Evolutionary conservation across 64 coral and sea anemone genomes (phyloP), one percentile per base, ranked within the genome.

Genomic region (Astreopora myriophthalma): DNA sequence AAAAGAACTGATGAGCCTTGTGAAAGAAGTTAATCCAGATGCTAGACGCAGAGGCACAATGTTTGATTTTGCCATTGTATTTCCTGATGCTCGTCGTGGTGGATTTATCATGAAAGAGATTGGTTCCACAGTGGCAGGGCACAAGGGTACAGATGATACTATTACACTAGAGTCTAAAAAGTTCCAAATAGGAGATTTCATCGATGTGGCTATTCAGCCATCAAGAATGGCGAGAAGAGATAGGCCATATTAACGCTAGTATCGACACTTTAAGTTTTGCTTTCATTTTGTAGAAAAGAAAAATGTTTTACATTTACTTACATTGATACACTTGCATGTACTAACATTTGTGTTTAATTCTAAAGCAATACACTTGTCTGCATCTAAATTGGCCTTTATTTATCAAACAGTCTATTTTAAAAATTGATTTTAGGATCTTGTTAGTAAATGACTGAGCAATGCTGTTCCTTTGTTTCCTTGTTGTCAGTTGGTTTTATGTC

Each of bases 181-280:
- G 86, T 98, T 98, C 34, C 96, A 98, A 88, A 98, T 98, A 63
- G 96, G 96, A 48, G 96, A 98, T 88, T 98, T 93, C 79, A 98
- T 98, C 76, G 96, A 98, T 95, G 96, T 98, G 16, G 96, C 96
- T 88, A 95, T 98, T 58, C 96, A 98, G 61, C 37, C 83, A 30
- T 90, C 93, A 16, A 85, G 96, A 24, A 51, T 93, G 62, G 87
- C 63, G 57, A 84, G 95, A 86, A 78, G 95, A 64, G 79, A 73
- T 63, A 71, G 89, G n/a, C 89, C 89, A 74, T 92, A 92, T 62
- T 92, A 22, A 83, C 10, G 5, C 10, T 14, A 14, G 9, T n/a
- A 55, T n/a, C 8, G 5, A 58, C 16, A 60, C 32, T 32, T 31
- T 79, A 22, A 16, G 5, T 13, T 64, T 83, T 8, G 17, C 19